These are phyloP conservation scores for Sinonovacula constricta DNA, from an alignment of 1,140 invertebrate genomes.

Conservation along the genomic window DNA sequence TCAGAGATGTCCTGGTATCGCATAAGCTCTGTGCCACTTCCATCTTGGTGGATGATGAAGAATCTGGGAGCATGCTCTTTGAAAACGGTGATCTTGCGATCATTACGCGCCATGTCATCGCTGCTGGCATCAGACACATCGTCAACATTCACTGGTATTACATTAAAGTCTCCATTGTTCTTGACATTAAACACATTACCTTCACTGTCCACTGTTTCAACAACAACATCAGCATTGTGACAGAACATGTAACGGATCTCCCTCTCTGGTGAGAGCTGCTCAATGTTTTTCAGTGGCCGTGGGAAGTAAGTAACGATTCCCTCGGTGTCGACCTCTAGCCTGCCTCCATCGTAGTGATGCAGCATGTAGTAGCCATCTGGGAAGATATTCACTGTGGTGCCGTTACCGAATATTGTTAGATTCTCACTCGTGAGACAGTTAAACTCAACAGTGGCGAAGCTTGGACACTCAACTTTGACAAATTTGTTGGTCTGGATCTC, in stretches of 20 bases:
- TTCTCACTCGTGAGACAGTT: constrained; percentile 75
- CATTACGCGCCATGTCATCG: constrained; percentile 49
- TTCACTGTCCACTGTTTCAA: constrained; percentile 75
- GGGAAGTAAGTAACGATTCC: constrained; percentile 70
- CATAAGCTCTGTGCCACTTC: constrained; percentile 76
- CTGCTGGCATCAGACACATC: constrained; percentile 66
- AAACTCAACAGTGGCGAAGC: constrained; percentile 77
- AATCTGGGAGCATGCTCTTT: constrained; percentile 76
- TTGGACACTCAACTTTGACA: constrained; percentile 78
- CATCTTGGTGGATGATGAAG: constrained; percentile 76
- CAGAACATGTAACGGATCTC: constrained; percentile 71
- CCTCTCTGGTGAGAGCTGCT: constrained; percentile 64
- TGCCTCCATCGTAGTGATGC: constrained; percentile 72
- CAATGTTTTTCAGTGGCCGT: constrained; percentile 66
- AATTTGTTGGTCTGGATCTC: constrained; percentile 68
- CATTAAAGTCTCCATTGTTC: constrained; percentile 69
- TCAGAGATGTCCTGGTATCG: constrained; percentile 75
- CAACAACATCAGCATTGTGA: constrained; percentile 73
- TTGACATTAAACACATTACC: constrained; percentile 75
- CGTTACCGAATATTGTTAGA: constrained; percentile 75
- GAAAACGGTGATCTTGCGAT: constrained; percentile 63
- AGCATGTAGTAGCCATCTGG: constrained; percentile 76
- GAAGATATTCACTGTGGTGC: constrained; percentile 73
- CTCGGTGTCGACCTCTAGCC: constrained; percentile 69
- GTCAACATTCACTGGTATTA: constrained; percentile 59